Evolutionary conservation across 2,113 vertebrate species (phyloP).

Genomic region (Spermophilus dauricus): DNA sequence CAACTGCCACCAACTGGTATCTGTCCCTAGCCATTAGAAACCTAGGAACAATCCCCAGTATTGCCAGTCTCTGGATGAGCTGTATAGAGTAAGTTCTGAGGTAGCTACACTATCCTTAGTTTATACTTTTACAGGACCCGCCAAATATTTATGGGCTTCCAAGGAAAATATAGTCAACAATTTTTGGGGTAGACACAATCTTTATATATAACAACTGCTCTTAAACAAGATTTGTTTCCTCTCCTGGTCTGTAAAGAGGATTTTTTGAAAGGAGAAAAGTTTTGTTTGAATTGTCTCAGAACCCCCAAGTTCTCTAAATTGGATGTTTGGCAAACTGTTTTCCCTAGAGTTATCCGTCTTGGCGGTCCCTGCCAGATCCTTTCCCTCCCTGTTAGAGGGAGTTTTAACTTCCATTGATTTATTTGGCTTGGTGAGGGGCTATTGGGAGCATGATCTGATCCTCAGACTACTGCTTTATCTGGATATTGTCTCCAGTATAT

Average conservation of each 20-base stretch:
- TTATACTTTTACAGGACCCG: conserved; percentile 49
- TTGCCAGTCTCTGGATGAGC: conserved; percentile 14
- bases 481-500: background rate
- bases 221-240: conserved; percentile 70
- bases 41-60: background rate
- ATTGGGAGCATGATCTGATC: background rate
- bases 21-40: conserved; percentile 53
- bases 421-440: conserved; percentile 54
- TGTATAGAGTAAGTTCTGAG: conserved; percentile 44
- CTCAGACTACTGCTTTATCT: background rate
- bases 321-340: conserved; percentile 71
- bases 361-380: conserved; percentile 42
- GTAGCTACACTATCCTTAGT: background rate
- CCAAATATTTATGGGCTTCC: conserved; percentile 72
- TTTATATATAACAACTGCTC: conserved; percentile 61
- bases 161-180: conserved; percentile 63
- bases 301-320: conserved; percentile 72
- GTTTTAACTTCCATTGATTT: conserved; percentile 69
- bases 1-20: background rate
- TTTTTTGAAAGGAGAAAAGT: conserved; percentile 65
- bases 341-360: conserved; percentile 59
- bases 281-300: conserved; percentile 70
- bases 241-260: conserved; percentile 58
- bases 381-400: conserved; percentile 42
- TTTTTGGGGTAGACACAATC: conserved; percentile 60